These are phyloP conservation scores for Papilio xuthus DNA, from an alignment of 1,140 invertebrate genomes.

Conservation along the genomic window DNA sequence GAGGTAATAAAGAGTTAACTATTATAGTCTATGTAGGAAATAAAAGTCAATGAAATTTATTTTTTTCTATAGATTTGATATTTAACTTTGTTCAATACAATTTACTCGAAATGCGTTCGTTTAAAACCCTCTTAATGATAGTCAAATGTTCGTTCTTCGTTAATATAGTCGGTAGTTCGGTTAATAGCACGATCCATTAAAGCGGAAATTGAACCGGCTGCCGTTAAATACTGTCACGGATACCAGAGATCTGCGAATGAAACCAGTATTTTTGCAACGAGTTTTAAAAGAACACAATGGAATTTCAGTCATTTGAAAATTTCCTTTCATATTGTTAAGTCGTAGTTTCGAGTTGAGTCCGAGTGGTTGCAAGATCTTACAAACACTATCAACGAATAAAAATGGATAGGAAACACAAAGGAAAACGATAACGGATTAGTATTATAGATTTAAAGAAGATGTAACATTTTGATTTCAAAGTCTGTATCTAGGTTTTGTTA, in stretches of 20 bases:
- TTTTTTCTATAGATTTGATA: background rate
- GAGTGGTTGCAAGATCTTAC: background rate
- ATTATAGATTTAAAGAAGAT: background rate
- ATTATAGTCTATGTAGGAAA: too few species aligned
- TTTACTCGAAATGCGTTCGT: background rate
- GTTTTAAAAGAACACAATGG: background rate
- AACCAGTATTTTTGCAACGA: background rate
- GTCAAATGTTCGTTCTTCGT: background rate
- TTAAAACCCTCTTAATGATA: background rate
- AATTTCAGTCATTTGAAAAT: background rate
- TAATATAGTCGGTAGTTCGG: background rate
- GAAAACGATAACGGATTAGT: background rate
- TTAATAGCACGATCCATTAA: constrained; percentile 19
- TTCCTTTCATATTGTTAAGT: background rate
- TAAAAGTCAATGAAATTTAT: background rate
- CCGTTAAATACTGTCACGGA: background rate
- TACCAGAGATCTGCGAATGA: background rate
- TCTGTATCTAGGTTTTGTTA: background rate
- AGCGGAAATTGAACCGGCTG: background rate
- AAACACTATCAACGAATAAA: too few species aligned
- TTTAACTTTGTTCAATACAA: background rate
- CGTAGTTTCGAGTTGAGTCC: too few species aligned
- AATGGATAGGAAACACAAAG: background rate
- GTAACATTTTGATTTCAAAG: background rate
- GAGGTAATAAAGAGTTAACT: too few species aligned